Conservation (phyloP, 2,113 vertebrate species). For the Lamprologus speciosus region DNA sequence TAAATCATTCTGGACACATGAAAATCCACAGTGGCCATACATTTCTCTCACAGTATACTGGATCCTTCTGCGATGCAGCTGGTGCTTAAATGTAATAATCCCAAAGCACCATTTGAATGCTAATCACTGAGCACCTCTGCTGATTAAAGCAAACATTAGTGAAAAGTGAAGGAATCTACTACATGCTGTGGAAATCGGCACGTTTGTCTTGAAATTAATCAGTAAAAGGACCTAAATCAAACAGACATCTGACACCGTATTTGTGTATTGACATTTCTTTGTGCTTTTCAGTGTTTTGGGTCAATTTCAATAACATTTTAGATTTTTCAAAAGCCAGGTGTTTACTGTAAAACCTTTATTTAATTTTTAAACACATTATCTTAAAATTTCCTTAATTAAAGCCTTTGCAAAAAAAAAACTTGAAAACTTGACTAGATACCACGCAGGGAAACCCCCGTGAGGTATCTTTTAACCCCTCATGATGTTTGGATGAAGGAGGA, state of each 20-base stretch:
- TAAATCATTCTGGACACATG: background rate
- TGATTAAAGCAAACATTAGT: conserved; percentile 42
- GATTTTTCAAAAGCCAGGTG: background rate
- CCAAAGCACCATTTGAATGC: conserved; percentile 16
- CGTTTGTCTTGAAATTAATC: background rate
- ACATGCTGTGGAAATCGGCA: background rate
- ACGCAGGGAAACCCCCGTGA: background rate
- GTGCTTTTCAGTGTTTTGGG: background rate
- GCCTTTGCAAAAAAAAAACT: background rate
- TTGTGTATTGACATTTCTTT: background rate
- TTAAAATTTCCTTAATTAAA: background rate
- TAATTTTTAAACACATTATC: background rate
- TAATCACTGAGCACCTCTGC: background rate
- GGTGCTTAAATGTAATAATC: conserved; percentile 13
- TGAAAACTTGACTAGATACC: background rate
- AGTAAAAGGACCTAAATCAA: background rate
- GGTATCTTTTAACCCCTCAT: background rate
- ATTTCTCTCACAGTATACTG: background rate
- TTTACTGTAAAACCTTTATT: background rate
- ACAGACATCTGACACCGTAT: background rate
- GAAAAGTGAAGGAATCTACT: conserved; percentile 8
- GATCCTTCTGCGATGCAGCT: conserved; percentile 16
- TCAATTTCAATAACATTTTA: background rate
- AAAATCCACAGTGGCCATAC: background rate
- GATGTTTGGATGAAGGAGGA: conserved; percentile 20